phyloP scores from a whole-genome alignment of 2,888 invertebrate species.

The Tipula lateralis region DNA sequence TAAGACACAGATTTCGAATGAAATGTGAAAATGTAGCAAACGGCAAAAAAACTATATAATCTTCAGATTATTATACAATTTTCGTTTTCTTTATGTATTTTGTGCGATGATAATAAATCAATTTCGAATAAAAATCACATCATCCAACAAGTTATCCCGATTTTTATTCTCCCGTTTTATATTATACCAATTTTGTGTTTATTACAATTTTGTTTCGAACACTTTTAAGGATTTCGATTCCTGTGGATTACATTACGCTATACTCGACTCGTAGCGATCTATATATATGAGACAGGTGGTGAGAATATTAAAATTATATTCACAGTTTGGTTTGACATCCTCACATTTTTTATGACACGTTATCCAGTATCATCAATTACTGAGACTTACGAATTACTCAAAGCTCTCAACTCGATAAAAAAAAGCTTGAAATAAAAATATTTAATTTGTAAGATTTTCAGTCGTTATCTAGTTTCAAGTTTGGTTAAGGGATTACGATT shows the following conservation, averaged over 20 bases:
- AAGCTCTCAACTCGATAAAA: too few species aligned
- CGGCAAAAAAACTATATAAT: constrained; percentile 2
- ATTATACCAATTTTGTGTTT: not conserved
- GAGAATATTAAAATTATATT: too few species aligned
- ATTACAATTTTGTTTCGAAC: not conserved
- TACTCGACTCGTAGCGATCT: too few species aligned
- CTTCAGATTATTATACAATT: not conserved
- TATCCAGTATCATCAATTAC: too few species aligned
- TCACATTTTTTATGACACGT: too few species aligned
- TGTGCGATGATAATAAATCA: not conserved
- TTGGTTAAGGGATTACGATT: too few species aligned
- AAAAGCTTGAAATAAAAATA: too few species aligned
- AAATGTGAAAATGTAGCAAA: not conserved
- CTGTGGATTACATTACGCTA: not conserved
- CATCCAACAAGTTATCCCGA: constrained; percentile 7
- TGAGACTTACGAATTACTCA: too few species aligned
- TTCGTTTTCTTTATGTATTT: not conserved
- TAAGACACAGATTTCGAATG: not conserved
- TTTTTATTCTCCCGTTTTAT: not conserved
- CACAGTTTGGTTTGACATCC: too few species aligned
- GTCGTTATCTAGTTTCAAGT: too few species aligned
- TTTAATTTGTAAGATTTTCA: too few species aligned
- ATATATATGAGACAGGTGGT: too few species aligned
- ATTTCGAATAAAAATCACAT: constrained; percentile 19
- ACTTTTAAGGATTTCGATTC: not conserved